Evolutionary conservation across 2,113 vertebrate genomes (phyloP).

Genomic region (Gymnorhina tibicen): DNA sequence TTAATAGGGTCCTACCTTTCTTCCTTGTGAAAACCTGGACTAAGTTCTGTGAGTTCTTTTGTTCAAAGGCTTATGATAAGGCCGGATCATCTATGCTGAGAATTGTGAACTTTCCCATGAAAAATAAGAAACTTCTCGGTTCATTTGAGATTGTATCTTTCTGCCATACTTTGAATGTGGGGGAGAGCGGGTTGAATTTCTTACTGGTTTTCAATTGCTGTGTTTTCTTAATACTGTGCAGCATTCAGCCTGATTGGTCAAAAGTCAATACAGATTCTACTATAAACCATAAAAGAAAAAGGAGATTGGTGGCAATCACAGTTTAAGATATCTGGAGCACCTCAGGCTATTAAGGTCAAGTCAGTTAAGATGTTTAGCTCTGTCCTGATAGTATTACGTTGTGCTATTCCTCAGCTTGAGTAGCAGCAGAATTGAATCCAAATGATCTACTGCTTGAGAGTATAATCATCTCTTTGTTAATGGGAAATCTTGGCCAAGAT

Average conservation of each 20-base stretch:
- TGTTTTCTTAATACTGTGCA: neutral
- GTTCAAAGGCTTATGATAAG: neutral
- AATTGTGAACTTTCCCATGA: neutral
- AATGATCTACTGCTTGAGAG: constrained; percentile 4
- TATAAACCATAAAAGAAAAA: neutral
- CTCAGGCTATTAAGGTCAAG: neutral
- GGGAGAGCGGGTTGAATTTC: neutral
- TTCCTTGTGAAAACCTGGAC: neutral
- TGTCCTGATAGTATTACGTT: neutral
- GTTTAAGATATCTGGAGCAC: neutral
- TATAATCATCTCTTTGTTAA: constrained; percentile 23
- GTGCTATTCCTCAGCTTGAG: neutral
- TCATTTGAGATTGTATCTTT: neutral
- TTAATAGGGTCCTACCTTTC: neutral
- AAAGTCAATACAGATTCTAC: neutral
- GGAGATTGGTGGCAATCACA: neutral
- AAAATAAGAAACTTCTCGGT: neutral
- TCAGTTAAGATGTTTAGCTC: neutral
- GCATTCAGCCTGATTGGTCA: neutral
- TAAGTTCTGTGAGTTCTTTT: neutral
- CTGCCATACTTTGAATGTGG: neutral
- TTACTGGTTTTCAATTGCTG: neutral
- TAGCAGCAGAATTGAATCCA: neutral
- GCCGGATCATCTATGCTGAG: neutral
- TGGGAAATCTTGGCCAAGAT: constrained; percentile 16